Percentiles rank a stretch among this genome's conserved stretches.
Evolutionary conservation across 2,888 invertebrate genomes (phyloP).

Genomic region (Oscheius onirici): DNA sequence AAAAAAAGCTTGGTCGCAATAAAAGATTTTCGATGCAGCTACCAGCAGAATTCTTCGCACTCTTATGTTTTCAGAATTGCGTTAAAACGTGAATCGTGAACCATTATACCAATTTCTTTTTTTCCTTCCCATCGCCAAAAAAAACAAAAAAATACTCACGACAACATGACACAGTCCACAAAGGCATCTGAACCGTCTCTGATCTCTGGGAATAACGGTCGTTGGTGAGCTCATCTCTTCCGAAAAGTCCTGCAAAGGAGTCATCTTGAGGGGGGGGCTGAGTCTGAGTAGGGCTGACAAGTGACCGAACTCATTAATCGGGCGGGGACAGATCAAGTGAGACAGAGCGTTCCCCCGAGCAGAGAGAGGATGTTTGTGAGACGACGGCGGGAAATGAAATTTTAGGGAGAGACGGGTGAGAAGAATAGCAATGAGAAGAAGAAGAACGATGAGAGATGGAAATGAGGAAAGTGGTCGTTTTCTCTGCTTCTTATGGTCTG

Average conservation of each 20-base stretch:
- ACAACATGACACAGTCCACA: conserved; percentile 65
- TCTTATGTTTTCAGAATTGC: neutral
- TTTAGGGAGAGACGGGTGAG: no score
- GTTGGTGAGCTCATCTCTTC: conserved; percentile 14
- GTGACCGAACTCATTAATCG: conserved; percentile 1
- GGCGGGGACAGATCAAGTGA: neutral
- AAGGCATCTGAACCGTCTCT: conserved; percentile 57
- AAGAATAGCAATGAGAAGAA: no score
- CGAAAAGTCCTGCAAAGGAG: conserved; percentile 13
- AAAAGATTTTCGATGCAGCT: neutral
- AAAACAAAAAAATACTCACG: conserved; percentile 40
- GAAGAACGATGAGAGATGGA: no score
- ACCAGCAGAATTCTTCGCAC: neutral
- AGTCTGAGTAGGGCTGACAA: neutral
- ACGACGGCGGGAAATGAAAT: no score
- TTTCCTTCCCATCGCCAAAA: neutral
- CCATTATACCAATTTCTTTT: no score
- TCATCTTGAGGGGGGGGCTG: neutral
- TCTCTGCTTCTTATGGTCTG: no score
- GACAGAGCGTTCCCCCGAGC: no score
- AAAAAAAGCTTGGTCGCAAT: no score
- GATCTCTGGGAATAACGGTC: conserved; percentile 1
- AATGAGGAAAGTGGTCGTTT: no score
- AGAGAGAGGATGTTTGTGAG: no score
- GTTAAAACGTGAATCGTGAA: no score